These are phyloP conservation scores for Acanthosepion lycidas DNA, from an alignment of 2,888 invertebrate genomes.

Conservation along the genomic window DNA sequence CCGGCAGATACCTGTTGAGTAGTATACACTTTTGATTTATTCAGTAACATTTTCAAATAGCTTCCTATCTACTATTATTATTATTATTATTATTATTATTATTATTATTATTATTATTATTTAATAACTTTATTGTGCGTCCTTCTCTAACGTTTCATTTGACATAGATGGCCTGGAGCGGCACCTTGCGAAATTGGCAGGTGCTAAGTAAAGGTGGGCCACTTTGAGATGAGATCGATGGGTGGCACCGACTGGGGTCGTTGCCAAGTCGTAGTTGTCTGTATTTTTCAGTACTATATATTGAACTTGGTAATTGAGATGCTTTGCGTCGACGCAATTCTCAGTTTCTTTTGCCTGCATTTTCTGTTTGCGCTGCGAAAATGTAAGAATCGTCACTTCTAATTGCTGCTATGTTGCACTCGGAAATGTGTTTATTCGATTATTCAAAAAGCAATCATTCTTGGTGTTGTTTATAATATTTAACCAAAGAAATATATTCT, in stretches of 20 bases:
- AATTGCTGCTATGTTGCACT: too few species aligned
- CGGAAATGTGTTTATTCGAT: too few species aligned
- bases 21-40: too few species aligned
- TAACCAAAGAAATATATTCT: too few species aligned
- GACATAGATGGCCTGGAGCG: not conserved
- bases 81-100: not conserved
- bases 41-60: too few species aligned
- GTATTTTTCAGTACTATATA: not conserved
- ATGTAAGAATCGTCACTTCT: not conserved
- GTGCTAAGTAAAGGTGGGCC: constrained; percentile 36
- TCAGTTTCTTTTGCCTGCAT: not conserved
- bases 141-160: not conserved
- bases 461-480: too few species aligned
- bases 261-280: not conserved
- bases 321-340: not conserved
- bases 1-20: too few species aligned
- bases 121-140: not conserved
- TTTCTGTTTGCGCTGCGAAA: not conserved
- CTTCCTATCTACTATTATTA: not conserved
- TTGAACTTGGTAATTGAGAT: not conserved
- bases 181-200: not conserved
- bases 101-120: too few species aligned
- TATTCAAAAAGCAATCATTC: too few species aligned
- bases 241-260: not conserved
- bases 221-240: not conserved